These are phyloP conservation scores for Capricornis sumatraensis DNA, from an alignment of 2,113 vertebrate species.

Conservation along the genomic window DNA sequence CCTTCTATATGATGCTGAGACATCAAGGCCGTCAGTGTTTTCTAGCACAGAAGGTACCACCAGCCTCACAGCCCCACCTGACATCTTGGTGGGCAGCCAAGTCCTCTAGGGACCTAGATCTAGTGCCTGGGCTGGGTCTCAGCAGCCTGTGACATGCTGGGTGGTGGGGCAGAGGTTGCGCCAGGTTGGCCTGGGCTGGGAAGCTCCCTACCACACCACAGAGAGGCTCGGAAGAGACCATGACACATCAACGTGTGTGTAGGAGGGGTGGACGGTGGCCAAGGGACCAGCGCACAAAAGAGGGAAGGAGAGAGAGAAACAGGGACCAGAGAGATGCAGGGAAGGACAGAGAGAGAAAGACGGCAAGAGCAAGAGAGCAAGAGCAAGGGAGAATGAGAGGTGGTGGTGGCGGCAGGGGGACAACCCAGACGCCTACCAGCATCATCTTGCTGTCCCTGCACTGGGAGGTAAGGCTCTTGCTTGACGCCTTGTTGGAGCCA, in stretches of 20 bases:
- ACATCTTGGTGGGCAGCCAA: neutral
- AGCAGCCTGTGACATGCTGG: neutral
- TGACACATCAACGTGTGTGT: accelerated
- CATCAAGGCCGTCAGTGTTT: neutral
- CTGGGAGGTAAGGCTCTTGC: neutral
- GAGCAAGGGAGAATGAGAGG: neutral
- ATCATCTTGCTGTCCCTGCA: neutral
- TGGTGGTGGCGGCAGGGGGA: neutral
- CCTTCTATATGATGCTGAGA: neutral
- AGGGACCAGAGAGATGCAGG: neutral
- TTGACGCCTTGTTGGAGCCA: neutral
- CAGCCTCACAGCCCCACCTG: neutral
- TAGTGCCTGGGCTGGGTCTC: neutral
- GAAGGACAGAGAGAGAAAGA: too few species aligned
- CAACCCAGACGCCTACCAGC: neutral
- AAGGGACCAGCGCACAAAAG: neutral
- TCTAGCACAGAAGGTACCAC: neutral
- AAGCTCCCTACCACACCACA: neutral
- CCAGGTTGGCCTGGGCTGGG: neutral
- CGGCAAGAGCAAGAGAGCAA: neutral
- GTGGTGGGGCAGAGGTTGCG: neutral
- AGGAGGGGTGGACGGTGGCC: neutral
- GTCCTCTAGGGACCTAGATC: neutral
- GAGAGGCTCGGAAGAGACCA: neutral
- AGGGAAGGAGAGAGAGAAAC: neutral